phyloP scores from a whole-genome alignment of 2,888 invertebrate genomes.

The Hemaris fuciformis region DNA sequence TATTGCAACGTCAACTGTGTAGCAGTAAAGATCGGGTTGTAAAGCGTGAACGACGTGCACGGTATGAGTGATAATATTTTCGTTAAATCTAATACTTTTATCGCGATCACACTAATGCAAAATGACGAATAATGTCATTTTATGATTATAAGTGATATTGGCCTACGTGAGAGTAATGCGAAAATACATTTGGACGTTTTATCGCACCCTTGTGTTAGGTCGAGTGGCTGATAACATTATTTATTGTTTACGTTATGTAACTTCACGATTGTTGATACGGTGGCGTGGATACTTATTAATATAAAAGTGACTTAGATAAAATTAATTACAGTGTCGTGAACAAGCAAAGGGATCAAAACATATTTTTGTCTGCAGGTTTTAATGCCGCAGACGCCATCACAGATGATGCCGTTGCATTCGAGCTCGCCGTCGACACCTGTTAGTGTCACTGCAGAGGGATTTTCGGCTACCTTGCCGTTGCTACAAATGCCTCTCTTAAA shows the following conservation, averaged over 20 bases:
- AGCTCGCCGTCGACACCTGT: neutral
- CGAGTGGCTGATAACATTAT: constrained; percentile 8
- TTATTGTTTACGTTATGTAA: constrained; percentile 8
- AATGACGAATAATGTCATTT: neutral
- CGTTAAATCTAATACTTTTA: neutral
- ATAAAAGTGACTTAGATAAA: constrained; percentile 5
- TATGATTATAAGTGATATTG: neutral
- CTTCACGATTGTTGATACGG: constrained; percentile 3
- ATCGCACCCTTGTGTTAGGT: constrained; percentile 10
- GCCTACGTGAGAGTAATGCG: neutral
- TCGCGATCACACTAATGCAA: neutral
- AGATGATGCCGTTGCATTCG: neutral
- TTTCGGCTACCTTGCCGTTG: neutral
- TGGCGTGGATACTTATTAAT: neutral
- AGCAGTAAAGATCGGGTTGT: neutral
- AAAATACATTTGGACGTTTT: neutral
- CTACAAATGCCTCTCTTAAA: neutral
- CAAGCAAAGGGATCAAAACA: neutral
- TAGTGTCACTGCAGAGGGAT: neutral
- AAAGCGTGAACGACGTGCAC: neutral
- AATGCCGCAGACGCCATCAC: neutral
- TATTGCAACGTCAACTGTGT: neutral
- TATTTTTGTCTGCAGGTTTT: constrained; percentile 11
- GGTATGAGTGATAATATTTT: neutral
- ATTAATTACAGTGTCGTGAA: neutral